Conservation (phyloP, 2,888 invertebrate species). For the Helicoverpa assulta region DNA sequence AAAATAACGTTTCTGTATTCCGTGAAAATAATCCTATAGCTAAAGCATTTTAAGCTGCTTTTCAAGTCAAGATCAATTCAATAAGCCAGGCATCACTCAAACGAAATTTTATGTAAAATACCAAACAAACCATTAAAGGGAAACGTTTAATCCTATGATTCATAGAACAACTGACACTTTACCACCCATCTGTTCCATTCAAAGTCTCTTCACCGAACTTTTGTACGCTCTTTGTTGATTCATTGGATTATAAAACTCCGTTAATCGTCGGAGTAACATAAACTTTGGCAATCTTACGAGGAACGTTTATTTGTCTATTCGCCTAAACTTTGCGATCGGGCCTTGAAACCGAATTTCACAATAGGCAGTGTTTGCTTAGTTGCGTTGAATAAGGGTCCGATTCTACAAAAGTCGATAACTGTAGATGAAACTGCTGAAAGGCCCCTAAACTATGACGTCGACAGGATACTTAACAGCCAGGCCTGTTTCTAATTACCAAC, state of each 20-base stretch:
- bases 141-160: slow-evolving; percentile 6
- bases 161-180: slow-evolving; percentile 8
- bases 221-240: slow-evolving; percentile 22
- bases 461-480: too few relatives aligned
- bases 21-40: too few relatives aligned
- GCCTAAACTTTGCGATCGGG: slow-evolving; percentile 35
- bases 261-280: slow-evolving; percentile 39
- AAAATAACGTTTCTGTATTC: too few relatives aligned
- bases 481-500: too few relatives aligned
- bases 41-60: too few relatives aligned
- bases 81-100: too few relatives aligned
- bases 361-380: slow-evolving; percentile 9
- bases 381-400: background rate
- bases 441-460: too few relatives aligned
- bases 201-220: background rate
- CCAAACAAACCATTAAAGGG: slow-evolving; percentile 1
- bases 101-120: background rate
- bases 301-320: slow-evolving; percentile 39
- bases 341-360: slow-evolving; percentile 16
- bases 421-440: background rate
- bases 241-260: slow-evolving; percentile 42
- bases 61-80: too few relatives aligned
- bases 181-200: background rate
- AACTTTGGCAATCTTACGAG: slow-evolving; percentile 38
- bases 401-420: too few relatives aligned